These are phyloP conservation scores for Coenobita brevimanus DNA, from an alignment of 1,140 invertebrate genomes.

Conservation along the genomic window DNA sequence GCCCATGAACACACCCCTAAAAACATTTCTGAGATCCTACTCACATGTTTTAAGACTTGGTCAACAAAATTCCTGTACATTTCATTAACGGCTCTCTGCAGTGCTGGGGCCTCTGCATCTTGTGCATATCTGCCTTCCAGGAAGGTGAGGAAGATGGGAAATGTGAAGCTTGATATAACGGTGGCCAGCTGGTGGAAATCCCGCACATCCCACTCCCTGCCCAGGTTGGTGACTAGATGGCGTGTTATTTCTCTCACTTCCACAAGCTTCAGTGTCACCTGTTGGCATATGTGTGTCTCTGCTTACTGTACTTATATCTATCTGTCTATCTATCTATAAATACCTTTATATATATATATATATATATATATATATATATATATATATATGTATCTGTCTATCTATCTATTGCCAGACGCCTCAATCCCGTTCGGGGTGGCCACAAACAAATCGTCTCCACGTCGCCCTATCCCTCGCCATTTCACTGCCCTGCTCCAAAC, in stretches of 20 bases:
- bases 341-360: too few relatives aligned
- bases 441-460: too few relatives aligned
- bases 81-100: slow-evolving; percentile 83
- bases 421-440: too few relatives aligned
- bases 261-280: slow-evolving; percentile 59
- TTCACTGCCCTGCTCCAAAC: too few relatives aligned
- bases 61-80: slow-evolving; percentile 85
- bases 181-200: slow-evolving; percentile 80
- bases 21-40: background rate
- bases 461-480: too few relatives aligned
- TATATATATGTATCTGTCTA: too few relatives aligned
- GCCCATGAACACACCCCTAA: too few relatives aligned
- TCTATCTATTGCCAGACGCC: too few relatives aligned
- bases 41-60: slow-evolving; percentile 78
- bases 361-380: background rate
- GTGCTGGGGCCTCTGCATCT: slow-evolving; percentile 78
- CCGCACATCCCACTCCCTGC: slow-evolving; percentile 78
- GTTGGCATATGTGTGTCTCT: background rate
- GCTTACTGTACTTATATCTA: background rate
- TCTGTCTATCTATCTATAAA: too few relatives aligned
- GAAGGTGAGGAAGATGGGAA: slow-evolving; percentile 82
- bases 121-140: slow-evolving; percentile 81
- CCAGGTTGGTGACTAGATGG: slow-evolving; percentile 74
- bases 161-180: slow-evolving; percentile 79
- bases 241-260: slow-evolving; percentile 63